A percentile compares a stretch with the other conserved stretches of the same genome.
These are phyloP conservation scores for Eumaeus atala DNA, from an alignment of 1,140 invertebrate species.

Conservation along the genomic window DNA sequence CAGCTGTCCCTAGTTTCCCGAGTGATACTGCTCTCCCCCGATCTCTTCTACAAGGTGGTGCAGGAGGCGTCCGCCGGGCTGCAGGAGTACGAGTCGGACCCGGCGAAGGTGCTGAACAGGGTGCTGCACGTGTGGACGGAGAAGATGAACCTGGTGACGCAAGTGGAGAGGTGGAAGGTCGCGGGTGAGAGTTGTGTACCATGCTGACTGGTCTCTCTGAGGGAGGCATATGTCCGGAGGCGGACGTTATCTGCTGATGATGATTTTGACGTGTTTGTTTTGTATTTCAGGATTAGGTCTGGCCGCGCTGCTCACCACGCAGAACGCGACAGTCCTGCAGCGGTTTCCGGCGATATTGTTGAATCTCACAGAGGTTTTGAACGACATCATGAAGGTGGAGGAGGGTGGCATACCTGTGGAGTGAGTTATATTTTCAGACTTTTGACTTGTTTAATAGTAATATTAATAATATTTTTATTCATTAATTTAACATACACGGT, in stretches of 20 bases:
- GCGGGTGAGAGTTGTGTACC: constrained; percentile 77
- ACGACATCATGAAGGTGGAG: constrained; percentile 87
- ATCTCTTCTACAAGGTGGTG: constrained; percentile 80
- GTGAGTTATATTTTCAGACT: constrained; percentile 72
- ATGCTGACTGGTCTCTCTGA: too few species aligned
- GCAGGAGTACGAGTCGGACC: constrained; percentile 67
- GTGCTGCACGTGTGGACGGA: constrained; percentile 87
- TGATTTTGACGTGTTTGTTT: constrained; percentile 13
- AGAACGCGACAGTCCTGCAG: constrained; percentile 80
- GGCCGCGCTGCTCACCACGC: constrained; percentile 82
- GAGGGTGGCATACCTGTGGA: constrained; percentile 80
- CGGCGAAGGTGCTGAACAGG: constrained; percentile 77
- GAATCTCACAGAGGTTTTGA: constrained; percentile 87
- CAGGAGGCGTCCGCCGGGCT: constrained; percentile 73
- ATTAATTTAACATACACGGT: too few species aligned
- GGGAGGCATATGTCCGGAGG: too few species aligned
- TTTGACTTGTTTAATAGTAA: too few species aligned
- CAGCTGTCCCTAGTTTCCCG: constrained; percentile 86
- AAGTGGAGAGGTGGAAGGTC: constrained; percentile 87
- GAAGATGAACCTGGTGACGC: constrained; percentile 84
- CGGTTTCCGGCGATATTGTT: constrained; percentile 85
- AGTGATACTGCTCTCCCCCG: constrained; percentile 83
- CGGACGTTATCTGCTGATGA: too few species aligned
- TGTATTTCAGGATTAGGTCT: constrained; percentile 81
- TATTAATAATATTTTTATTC: too few species aligned